phyloP scores from a whole-genome alignment of 2,113 vertebrate species.

The Chaetura pelagica region DNA sequence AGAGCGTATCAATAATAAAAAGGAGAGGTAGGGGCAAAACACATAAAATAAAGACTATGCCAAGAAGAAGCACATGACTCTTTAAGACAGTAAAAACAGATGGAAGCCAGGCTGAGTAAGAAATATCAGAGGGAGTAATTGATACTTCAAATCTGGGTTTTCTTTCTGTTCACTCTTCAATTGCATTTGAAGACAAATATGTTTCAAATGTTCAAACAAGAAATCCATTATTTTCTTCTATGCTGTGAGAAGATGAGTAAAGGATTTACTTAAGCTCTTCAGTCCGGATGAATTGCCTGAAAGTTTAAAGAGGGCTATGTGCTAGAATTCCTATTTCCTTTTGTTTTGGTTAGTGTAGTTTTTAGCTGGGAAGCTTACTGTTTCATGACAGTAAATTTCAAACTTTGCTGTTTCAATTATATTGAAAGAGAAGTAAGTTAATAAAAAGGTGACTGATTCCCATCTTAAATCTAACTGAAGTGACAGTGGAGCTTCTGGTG shows the following conservation, averaged over 20 bases:
- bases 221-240: background rate
- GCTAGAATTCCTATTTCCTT: background rate
- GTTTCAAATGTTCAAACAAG: background rate
- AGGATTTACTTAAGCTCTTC: background rate
- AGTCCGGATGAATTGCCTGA: background rate
- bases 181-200: background rate
- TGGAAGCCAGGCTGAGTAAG: background rate
- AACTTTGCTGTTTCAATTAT: background rate
- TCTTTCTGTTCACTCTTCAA: background rate
- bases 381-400: background rate
- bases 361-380: background rate
- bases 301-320: background rate
- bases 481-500: background rate
- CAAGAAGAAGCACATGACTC: background rate
- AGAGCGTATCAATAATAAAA: background rate
- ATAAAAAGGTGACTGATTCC: background rate
- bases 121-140: background rate
- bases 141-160: background rate
- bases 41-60: background rate
- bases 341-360: fast-evolving
- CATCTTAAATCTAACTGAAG: background rate
- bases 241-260: background rate
- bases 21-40: fast-evolving
- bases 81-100: background rate
- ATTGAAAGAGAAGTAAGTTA: background rate